These are phyloP conservation scores for Oncorhynchus clarkii DNA, from an alignment of 2,113 vertebrate genomes.

Conservation along the genomic window DNA sequence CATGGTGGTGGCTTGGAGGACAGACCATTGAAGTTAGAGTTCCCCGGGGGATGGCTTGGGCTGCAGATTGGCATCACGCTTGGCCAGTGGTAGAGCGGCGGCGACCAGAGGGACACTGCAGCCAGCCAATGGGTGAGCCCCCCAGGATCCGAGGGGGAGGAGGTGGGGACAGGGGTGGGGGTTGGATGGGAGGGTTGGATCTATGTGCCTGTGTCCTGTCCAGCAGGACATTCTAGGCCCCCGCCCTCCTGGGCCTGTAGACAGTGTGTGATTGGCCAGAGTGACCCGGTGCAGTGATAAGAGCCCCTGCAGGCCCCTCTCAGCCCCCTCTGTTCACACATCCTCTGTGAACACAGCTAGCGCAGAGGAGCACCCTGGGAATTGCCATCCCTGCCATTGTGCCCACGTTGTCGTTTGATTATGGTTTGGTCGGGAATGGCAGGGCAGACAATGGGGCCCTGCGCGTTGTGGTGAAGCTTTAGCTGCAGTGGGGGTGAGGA, in stretches of 20 bases:
- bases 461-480: not conserved
- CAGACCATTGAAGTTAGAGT: slow-evolving; percentile 69
- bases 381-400: slow-evolving; percentile 67
- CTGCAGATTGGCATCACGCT: slow-evolving; percentile 71
- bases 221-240: no score
- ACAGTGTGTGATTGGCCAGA: no score
- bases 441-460: no score
- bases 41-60: slow-evolving; percentile 49
- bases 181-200: no score
- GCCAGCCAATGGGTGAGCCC: slow-evolving; percentile 67
- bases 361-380: slow-evolving; percentile 44
- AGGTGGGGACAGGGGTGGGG: no score
- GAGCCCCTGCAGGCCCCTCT: no score
- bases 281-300: no score
- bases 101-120: slow-evolving; percentile 57
- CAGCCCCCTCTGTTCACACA: slow-evolving; percentile 7
- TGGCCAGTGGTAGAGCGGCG: slow-evolving; percentile 62
- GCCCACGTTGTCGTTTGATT: slow-evolving; percentile 22
- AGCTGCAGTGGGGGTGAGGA: no score
- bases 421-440: no score
- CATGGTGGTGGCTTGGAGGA: slow-evolving; percentile 59
- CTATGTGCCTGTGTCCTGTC: no score
- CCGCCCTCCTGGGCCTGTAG: no score
- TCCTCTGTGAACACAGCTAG: not conserved
- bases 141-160: not conserved